Base-by-base conservation (phyloP, 2,888 invertebrate species). In the Xanthorhoe spadicearia region DNA sequence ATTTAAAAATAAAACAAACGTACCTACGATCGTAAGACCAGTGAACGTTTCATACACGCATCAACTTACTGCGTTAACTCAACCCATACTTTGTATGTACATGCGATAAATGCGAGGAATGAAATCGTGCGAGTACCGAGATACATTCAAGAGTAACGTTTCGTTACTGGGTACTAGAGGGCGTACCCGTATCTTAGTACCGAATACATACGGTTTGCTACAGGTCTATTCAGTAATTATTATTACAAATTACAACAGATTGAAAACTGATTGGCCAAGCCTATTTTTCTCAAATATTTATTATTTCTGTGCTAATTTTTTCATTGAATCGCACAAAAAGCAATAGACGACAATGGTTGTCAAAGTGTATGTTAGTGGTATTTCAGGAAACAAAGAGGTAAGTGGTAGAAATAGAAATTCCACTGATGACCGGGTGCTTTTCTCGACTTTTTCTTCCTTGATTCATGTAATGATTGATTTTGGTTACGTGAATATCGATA, bases 301-400 rank as follows among this genome's bases (percentile, higher is more conserved):
- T 83, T 80, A 82, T 83, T 79, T 80, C 80, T 74, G 69, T 75
- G 80, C 78, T 83, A 78, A 80, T 85, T 83, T 82, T 86, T 83
- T 78, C 75, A 77, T 78, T 84, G 77, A 82, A 80, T 74, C 83
- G 80, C 77, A 79, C 78, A 75, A 51, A 82, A 77, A 78, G 70
- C 72, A 74, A 70, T 75, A 76, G 81, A 78, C 77, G 84, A 87
- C 69, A 89, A 98, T 98, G 98, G 97, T 96, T 90, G 96, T 98
- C 83, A 98, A 97, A 95, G 95, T 98, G 76, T 98, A 97, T 93
- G 94, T 98, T 85, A 97, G 97, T 89, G 97, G 97, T 84, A 97
- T 97, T 94, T 98, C 97, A 84, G 98, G 97, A 83, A 98, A 97
- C 90, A 97, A 98, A 94, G 98, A 98, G 96, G 98, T 97, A 94